A percentile compares a stretch with the other conserved stretches of the same genome.
phyloP scores from a whole-genome alignment of 1,140 invertebrate genomes.

The Bacillus rossius region DNA sequence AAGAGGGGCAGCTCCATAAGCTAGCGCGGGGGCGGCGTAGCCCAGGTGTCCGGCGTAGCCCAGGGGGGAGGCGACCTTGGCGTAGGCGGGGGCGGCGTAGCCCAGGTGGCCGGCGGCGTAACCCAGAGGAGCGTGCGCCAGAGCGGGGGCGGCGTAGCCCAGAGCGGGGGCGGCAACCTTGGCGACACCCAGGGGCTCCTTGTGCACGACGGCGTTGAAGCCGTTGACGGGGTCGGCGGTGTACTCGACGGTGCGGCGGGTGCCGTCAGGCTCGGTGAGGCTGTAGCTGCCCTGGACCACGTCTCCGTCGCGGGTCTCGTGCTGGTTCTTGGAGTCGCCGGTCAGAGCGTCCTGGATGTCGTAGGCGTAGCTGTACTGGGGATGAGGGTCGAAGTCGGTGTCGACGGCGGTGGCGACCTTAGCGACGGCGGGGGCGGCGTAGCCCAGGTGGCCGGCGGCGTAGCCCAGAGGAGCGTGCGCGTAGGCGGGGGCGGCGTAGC shows the following conservation, averaged over 20 bases:
- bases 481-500: slow-evolving; percentile 23
- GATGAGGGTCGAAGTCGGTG: slow-evolving; percentile 24
- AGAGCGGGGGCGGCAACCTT: background rate
- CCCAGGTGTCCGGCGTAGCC: background rate
- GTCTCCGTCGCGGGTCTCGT: slow-evolving; percentile 26
- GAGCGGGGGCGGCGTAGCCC: too few relatives aligned
- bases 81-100: background rate
- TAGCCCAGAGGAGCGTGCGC: slow-evolving; percentile 28
- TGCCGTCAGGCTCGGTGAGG: slow-evolving; percentile 54
- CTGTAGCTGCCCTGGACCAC: slow-evolving; percentile 43
- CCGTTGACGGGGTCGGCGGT: slow-evolving; percentile 42
- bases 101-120: background rate
- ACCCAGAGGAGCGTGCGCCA: background rate
- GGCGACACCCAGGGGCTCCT: slow-evolving; percentile 6
- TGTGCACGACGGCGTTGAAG: slow-evolving; percentile 41
- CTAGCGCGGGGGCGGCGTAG: background rate
- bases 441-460: slow-evolving; percentile 5
- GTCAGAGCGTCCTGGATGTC: slow-evolving; percentile 52
- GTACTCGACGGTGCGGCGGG: slow-evolving; percentile 45
- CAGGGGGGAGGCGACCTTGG: background rate
- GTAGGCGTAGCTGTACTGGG: slow-evolving; percentile 56
- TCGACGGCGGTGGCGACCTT: slow-evolving; percentile 19
- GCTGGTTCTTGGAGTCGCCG: slow-evolving; percentile 25
- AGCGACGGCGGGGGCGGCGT: slow-evolving; percentile 8
- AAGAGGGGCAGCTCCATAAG: background rate